Conservation (phyloP, 2,888 invertebrate genomes). For the Kryphioiulus occultus region DNA sequence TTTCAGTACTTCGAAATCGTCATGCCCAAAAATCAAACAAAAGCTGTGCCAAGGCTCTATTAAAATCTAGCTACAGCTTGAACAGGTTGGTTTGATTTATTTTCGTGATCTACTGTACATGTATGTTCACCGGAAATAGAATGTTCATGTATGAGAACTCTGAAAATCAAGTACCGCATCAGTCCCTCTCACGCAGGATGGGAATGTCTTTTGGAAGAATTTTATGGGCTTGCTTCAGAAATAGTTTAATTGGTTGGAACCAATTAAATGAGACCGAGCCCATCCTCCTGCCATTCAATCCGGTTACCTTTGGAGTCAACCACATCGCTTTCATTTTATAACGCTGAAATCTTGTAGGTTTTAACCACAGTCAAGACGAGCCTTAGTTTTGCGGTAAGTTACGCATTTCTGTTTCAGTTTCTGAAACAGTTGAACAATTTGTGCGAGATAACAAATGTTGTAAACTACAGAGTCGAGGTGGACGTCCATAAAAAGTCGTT, state of each 20-base stretch:
- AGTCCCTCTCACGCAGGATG: too few relatives aligned
- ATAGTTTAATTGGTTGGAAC: not conserved
- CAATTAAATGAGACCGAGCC: not conserved
- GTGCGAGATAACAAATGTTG: not conserved
- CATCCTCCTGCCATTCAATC: not conserved
- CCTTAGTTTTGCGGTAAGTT: not conserved
- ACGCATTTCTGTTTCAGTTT: conserved; percentile 27
- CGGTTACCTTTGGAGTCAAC: not conserved
- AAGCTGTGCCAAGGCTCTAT: too few relatives aligned
- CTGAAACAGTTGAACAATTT: conserved; percentile 12
- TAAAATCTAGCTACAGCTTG: too few relatives aligned
- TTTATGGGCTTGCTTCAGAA: not conserved
- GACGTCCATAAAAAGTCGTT: conserved; percentile 16
- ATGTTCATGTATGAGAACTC: not conserved
- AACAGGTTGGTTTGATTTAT: too few relatives aligned
- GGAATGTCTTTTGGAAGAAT: not conserved
- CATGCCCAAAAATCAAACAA: too few relatives aligned
- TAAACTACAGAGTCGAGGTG: not conserved
- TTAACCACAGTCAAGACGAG: not conserved
- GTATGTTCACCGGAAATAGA: too few relatives aligned
- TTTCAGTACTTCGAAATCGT: too few relatives aligned
- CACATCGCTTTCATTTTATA: not conserved
- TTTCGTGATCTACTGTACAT: too few relatives aligned
- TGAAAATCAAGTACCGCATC: not conserved
- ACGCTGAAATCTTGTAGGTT: not conserved